A percentile compares a stretch with the other conserved stretches of the same genome.
phyloP scores from a whole-genome alignment of 2,113 vertebrate species.

The Mustela lutreola region DNA sequence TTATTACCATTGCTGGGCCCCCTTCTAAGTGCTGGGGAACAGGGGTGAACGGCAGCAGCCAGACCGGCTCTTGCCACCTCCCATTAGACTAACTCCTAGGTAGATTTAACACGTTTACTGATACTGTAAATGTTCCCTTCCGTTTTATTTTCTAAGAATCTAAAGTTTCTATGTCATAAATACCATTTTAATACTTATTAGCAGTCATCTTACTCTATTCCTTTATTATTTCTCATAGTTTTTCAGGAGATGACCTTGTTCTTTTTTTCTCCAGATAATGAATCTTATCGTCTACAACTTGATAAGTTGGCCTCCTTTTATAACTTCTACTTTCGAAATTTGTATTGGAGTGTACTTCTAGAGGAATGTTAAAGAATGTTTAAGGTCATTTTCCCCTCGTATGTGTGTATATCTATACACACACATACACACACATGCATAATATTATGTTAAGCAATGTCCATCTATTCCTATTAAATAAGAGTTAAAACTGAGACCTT shows the following conservation, averaged over 20 bases:
- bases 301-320: not conserved
- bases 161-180: not conserved
- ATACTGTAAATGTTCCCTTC: not conserved
- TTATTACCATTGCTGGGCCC: not conserved
- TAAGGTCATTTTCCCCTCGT: not conserved
- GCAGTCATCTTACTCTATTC: not conserved
- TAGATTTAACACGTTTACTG: not conserved
- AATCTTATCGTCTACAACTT: not conserved
- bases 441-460: not conserved
- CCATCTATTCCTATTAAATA: not conserved
- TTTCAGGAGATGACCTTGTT: not conserved
- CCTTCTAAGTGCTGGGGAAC: not conserved
- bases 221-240: not conserved
- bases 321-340: conserved; percentile 36
- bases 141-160: not conserved
- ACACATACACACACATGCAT: not conserved
- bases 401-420: not conserved
- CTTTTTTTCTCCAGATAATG: not conserved
- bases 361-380: not conserved
- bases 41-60: not conserved
- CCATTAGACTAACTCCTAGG: not conserved
- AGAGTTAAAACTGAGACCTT: not conserved
- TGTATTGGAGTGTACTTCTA: not conserved
- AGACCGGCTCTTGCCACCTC: not conserved
- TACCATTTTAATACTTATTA: not conserved